Conservation (phyloP, 2,888 invertebrate species). For the Idaea dimidiata region DNA sequence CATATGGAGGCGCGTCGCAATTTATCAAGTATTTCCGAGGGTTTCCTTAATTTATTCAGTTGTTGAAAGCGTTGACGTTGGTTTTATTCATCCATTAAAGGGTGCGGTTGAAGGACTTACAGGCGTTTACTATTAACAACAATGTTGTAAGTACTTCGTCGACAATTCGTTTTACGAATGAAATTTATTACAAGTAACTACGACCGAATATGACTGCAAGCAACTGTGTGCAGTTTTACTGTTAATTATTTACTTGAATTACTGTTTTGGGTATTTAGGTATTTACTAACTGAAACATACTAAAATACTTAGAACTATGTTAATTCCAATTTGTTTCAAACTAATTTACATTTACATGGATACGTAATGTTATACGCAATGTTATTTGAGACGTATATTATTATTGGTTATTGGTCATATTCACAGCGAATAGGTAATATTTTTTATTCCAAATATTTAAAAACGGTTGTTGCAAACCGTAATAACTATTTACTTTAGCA, state of each 20-base stretch:
- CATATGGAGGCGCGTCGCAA: conserved; percentile 47
- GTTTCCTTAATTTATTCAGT: conserved; percentile 58
- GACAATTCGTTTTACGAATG: conserved; percentile 1
- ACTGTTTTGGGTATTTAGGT: background rate
- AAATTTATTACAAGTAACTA: background rate
- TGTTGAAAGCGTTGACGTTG: conserved; percentile 56
- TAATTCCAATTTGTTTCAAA: background rate
- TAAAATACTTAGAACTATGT: background rate
- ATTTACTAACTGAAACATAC: background rate
- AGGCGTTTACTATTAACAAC: conserved; percentile 3
- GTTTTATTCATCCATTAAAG: conserved; percentile 61
- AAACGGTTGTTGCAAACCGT: background rate
- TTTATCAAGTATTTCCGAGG: conserved; percentile 58
- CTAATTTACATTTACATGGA: no score
- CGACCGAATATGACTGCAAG: conserved; percentile 16
- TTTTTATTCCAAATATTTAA: no score
- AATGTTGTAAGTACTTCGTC: conserved; percentile 2
- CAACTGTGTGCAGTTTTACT: conserved; percentile 11
- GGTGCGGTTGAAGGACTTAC: conserved; percentile 33
- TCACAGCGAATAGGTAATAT: no score
- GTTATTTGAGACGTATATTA: no score
- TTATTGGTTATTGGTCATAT: no score
- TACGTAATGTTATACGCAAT: no score
- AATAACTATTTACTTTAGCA: background rate
- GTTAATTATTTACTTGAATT: background rate